These are phyloP conservation scores for Orchestes rusci DNA, from an alignment of 2,888 invertebrate genomes.

Conservation along the genomic window DNA sequence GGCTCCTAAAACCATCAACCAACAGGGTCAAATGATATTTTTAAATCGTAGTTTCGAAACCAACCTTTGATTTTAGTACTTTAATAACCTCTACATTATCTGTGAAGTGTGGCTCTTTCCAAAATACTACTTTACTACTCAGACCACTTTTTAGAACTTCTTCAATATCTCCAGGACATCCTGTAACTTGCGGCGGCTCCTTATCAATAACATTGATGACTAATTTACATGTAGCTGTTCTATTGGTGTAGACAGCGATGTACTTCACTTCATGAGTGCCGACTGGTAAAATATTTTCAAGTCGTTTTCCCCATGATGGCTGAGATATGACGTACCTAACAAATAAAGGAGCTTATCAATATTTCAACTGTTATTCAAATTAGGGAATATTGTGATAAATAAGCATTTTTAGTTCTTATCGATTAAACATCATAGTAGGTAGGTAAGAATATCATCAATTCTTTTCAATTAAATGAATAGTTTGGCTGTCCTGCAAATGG, in stretches of 20 bases:
- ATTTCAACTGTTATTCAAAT: too few species aligned
- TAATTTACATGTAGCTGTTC: conserved; percentile 51
- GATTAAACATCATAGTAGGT: too few species aligned
- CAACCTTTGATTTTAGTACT: conserved; percentile 55
- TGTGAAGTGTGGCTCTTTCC: conserved; percentile 59
- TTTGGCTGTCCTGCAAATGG: too few species aligned
- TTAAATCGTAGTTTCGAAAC: too few species aligned
- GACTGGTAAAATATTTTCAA: conserved; percentile 51
- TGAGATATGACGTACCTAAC: conserved; percentile 51
- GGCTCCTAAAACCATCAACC: conserved; percentile 52
- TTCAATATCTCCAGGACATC: conserved; percentile 58
- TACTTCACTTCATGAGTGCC: conserved; percentile 55
- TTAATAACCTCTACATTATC: conserved; percentile 52
- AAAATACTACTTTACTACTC: conserved; percentile 49
- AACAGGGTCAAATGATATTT: too few species aligned
- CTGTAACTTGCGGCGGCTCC: conserved; percentile 50
- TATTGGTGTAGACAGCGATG: conserved; percentile 47
- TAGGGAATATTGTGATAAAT: too few species aligned
- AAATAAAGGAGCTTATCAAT: conserved; percentile 9
- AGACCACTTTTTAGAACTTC: conserved; percentile 50
- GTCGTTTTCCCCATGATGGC: conserved; percentile 56
- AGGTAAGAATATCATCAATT: too few species aligned
- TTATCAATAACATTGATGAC: conserved; percentile 52
- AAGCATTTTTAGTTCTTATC: too few species aligned
- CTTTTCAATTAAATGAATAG: too few species aligned